Conservation (phyloP, 53 echinoderm and acorn worm genomes). For the Luidia sarsii region DNA sequence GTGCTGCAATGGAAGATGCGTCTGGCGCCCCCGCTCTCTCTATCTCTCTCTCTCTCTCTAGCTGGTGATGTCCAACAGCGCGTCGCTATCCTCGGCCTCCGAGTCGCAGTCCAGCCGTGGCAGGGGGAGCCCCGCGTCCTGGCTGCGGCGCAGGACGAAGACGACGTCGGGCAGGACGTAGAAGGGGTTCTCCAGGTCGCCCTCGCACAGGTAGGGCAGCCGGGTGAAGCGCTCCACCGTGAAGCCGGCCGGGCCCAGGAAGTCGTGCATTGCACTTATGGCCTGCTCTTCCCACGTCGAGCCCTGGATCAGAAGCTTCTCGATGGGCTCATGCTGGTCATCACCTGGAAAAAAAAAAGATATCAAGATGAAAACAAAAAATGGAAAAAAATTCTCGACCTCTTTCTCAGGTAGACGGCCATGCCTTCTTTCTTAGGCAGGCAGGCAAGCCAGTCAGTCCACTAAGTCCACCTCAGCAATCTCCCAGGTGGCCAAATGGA, state of each 20-base stretch:
- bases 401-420: too few species aligned
- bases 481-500: too few species aligned
- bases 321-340: slow-evolving; percentile 58
- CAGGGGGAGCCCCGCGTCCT: neutral
- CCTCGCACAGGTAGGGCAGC: slow-evolving; percentile 95
- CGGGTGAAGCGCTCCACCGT: slow-evolving; percentile 77
- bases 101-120: slow-evolving; percentile 28
- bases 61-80: slow-evolving; percentile 14
- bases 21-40: too few species aligned
- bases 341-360: slow-evolving; percentile 50
- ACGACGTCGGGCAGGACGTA: slow-evolving; percentile 86
- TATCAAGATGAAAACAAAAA: too few species aligned
- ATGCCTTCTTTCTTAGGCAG: too few species aligned
- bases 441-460: too few species aligned
- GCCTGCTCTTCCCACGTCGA: slow-evolving; percentile 91
- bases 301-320: slow-evolving; percentile 72
- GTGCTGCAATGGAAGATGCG: too few species aligned
- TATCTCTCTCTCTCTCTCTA: too few species aligned
- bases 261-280: slow-evolving; percentile 59
- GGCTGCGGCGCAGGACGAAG: slow-evolving; percentile 66
- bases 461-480: too few species aligned
- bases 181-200: slow-evolving; percentile 80
- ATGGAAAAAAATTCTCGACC: too few species aligned
- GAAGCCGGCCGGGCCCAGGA: slow-evolving; percentile 76
- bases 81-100: neutral